These are phyloP conservation scores for Emys orbicularis DNA, from an alignment of 2,797 vertebrate species.

Conservation along the genomic window DNA sequence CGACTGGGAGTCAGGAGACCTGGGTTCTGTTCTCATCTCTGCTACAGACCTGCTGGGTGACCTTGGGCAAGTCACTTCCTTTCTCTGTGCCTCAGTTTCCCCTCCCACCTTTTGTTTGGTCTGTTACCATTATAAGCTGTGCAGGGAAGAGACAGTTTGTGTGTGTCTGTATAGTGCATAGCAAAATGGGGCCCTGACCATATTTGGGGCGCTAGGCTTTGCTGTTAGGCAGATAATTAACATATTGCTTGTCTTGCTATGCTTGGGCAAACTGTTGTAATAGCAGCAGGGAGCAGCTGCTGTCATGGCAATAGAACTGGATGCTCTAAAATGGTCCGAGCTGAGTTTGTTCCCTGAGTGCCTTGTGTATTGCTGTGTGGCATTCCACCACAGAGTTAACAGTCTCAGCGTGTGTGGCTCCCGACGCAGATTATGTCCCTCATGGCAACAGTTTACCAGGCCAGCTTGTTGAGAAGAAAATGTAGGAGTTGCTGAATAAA, in stretches of 20 bases:
- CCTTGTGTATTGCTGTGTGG: rapidly evolving
- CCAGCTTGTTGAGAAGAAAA: neutral
- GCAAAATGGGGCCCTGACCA: neutral
- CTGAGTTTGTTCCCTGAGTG: neutral
- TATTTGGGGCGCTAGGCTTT: neutral
- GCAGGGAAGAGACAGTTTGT: neutral
- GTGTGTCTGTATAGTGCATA: neutral
- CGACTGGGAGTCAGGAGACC: neutral
- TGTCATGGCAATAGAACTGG: neutral
- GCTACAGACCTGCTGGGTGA: neutral
- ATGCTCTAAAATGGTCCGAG: neutral
- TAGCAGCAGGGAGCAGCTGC: neutral
- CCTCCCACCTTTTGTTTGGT: neutral
- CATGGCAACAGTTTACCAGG: conserved; percentile 12
- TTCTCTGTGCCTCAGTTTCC: neutral
- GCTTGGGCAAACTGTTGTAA: neutral
- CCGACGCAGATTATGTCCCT: conserved; percentile 33
- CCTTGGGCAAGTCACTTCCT: neutral
- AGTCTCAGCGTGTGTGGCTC: rapidly evolving
- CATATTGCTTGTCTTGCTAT: neutral
- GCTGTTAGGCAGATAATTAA: neutral
- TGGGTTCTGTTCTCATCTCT: neutral
- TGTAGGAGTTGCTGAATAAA: conserved; percentile 33
- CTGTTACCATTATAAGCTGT: neutral
- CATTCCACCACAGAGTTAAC: conserved; percentile 43